Evolutionary conservation across 2,797 vertebrate genomes (phyloP), one percentile per base, ranked within the genome.

Genomic region (Pangasius djambal): DNA sequence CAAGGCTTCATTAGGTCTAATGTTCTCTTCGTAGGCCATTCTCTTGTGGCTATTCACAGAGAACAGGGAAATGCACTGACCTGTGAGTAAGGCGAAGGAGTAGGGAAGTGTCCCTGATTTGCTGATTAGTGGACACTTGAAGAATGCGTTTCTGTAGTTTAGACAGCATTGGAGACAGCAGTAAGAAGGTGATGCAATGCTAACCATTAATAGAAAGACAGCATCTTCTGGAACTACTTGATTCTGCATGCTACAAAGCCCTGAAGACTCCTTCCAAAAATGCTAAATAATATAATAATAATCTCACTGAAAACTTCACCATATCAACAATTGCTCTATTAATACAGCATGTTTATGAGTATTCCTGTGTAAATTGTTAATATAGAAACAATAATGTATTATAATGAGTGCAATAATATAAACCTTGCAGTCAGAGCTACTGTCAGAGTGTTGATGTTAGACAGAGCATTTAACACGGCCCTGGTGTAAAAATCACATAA

Each of bases 1-100:
- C 90, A 87, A 94, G 91, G 93, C 93, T 89, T 95, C 95, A 95
- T 95, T 95, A 96, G 94, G 91, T 94, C 91, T 94, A 94, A 95
- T 95, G 91, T 90, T 91, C 91, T 79, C 90, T 89, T 86, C 48
- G 74, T n/a, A 37, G 67, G 48, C 74, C 59, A 89, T 90, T 92
- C 92, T 93, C 92, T 81, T 87, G 88, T 92, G 89, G 92, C 92
- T 93, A 93, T 94, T 94, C 93, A 92, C 91, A 94, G 92, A 88
- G 92, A 92, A 72, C 67, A 92, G 63, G 86, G 28, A 59, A 86
- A 65, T 22, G 90, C 92, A 91, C 91, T 93, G 94, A 94, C 94
- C 93, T 95, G 93, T 94, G 93, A 93, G 92, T 91, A 91, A 92
- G 92, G 94, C 79, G 31, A 50, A 50, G 40, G 48, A 67, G 40